Percentiles rank a stretch among this genome's conserved stretches.
Conservation (phyloP, 2,797 vertebrate species). For the Alfaro cultratus region DNA sequence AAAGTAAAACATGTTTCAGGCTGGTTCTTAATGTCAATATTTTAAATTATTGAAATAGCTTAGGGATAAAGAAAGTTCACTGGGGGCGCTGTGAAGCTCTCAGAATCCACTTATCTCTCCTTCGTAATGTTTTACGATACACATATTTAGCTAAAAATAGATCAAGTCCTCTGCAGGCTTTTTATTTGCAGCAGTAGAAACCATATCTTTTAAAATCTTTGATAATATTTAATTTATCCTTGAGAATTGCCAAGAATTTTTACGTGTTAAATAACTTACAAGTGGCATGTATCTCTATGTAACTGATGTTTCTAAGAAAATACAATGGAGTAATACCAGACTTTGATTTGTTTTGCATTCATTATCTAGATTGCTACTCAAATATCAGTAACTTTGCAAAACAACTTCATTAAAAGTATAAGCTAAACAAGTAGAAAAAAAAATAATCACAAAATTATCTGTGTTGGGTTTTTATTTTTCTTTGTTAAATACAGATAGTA, state of each 20-base stretch:
- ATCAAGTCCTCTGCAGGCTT: background rate
- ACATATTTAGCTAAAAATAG: background rate
- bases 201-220: background rate
- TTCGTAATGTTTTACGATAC: background rate
- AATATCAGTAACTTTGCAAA: background rate
- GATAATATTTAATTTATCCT: background rate
- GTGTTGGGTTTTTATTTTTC: background rate
- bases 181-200: background rate
- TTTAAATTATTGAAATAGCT: constrained; percentile 50
- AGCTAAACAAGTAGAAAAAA: background rate
- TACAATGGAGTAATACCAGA: no score
- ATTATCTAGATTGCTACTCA: background rate
- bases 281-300: background rate
- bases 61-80: constrained; percentile 15
- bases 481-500: background rate
- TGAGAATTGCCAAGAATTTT: background rate
- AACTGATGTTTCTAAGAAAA: background rate
- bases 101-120: background rate
- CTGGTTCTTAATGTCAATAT: constrained; percentile 35
- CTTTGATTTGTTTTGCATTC: background rate
- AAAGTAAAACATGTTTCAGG: constrained; percentile 8
- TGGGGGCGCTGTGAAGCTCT: background rate
- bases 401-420: background rate
- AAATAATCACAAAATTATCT: background rate
- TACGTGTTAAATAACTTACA: background rate